Evolutionary conservation across 2,888 invertebrate genomes (phyloP).

Genomic region (Calameuta pallipes): DNA sequence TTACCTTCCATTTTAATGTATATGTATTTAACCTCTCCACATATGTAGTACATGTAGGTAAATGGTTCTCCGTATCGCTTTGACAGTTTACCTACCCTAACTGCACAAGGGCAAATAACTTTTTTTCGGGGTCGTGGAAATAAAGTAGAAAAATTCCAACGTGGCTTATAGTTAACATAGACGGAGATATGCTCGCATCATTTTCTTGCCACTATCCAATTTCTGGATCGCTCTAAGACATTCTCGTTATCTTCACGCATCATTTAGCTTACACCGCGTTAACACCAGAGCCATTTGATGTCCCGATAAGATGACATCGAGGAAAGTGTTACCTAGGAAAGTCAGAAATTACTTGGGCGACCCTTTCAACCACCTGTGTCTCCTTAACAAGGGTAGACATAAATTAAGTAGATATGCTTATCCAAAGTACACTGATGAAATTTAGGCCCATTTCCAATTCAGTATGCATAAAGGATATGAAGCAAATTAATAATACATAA

Average conservation of each 20-base stretch:
- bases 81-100: not conserved
- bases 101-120: not conserved
- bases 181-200: not conserved
- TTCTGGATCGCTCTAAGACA: slow-evolving; percentile 15
- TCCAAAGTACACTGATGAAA: not conserved
- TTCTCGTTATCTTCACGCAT: slow-evolving; percentile 19
- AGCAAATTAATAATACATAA: not conserved
- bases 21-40: not conserved
- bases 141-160: not conserved
- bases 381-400: not conserved
- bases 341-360: not conserved
- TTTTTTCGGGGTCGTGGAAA: not conserved
- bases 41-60: not conserved
- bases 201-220: slow-evolving; percentile 1
- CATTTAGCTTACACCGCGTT: slow-evolving; percentile 18
- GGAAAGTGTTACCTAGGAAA: slow-evolving; percentile 15
- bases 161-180: not conserved
- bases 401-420: not conserved
- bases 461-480: not conserved
- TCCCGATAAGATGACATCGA: slow-evolving; percentile 13
- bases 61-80: not conserved
- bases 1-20: not conserved
- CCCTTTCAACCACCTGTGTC: not conserved
- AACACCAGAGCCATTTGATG: slow-evolving; percentile 16
- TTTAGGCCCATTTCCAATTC: not conserved